Base-by-base conservation (phyloP, 2,113 vertebrate genomes). In the Chrysemys picta region DNA sequence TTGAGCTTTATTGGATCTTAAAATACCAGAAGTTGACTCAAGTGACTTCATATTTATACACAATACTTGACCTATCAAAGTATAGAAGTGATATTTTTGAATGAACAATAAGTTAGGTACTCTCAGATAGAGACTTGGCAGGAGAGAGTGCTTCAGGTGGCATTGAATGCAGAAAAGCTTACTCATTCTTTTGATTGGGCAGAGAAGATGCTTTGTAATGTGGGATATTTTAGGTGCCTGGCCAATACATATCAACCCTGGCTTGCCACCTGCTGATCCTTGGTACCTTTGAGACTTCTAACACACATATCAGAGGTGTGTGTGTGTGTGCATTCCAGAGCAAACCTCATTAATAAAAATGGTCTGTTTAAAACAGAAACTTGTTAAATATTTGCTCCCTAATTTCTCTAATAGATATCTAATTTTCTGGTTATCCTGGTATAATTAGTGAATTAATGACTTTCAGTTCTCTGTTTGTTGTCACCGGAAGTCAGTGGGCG, bases 381-480 rank as follows among this genome's bases (percentile, higher is more conserved):
- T 72, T 53, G 49, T 93, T 95, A 82, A 94, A n/a, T 94, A 95
- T 97, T 29, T 59, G 57, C 57, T 29, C 57, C 57, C 10, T 10
- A 29, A 11, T 59, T 95, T 89, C 14, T 53, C 45, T 94, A 90
- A 22, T 85, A 85, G 90, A 96, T 97, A 96, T 93, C 25, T 97
- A 96, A 96, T 24, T 62, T 89, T 93, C 62, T 94, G 94, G 95
- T 82, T 56, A 78, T 87, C 95, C 91, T 90, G 87, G 82, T 80
- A 90, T 96, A 91, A 93, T 96, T 94, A 90, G 93, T 94, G 87
- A 47, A 78, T 88, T 97, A 97, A 94, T 94, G 96, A 96, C 94
- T 91, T 88, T 95, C 91, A 89, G 90, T 94, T 97, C 96, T 96
- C 85, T 94, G 90, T 65, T 80, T 89, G 87, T 57, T 57, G 42